These are phyloP conservation scores for Nansenia antarctica DNA, from an alignment of 2,113 vertebrate genomes.

Conservation along the genomic window DNA sequence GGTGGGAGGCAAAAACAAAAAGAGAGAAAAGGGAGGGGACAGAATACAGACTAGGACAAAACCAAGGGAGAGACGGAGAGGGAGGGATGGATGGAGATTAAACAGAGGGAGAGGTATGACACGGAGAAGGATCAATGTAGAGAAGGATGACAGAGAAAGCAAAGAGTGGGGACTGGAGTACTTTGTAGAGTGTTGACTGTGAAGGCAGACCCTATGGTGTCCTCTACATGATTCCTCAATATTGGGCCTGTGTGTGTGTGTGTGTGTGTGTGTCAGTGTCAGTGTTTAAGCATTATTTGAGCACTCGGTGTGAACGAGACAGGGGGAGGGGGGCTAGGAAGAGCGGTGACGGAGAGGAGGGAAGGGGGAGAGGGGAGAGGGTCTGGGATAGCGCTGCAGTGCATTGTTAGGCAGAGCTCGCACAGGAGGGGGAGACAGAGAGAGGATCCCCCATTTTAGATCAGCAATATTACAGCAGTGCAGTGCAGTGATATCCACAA, in stretches of 20 bases:
- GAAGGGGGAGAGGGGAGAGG: constrained; percentile 29
- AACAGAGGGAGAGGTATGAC: constrained; percentile 4
- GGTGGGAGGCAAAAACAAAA: background rate
- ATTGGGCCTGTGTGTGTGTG: constrained; percentile 26
- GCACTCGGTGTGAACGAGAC: constrained; percentile 19
- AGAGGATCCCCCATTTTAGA: constrained; percentile 74
- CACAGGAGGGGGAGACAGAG: constrained; percentile 37
- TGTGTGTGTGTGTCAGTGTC: constrained; percentile 18
- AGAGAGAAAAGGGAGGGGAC: background rate
- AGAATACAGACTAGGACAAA: background rate
- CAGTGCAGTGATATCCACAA: constrained; percentile 69
- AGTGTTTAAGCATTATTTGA: constrained; percentile 33
- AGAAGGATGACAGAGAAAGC: constrained; percentile 41
- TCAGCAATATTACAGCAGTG: constrained; percentile 69
- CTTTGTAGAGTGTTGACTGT: constrained; percentile 31
- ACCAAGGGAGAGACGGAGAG: background rate
- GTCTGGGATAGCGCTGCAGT: constrained; percentile 68
- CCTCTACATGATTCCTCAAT: constrained; percentile 35
- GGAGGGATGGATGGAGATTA: too few species aligned
- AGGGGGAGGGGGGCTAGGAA: constrained; percentile 13
- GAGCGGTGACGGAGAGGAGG: constrained; percentile 1
- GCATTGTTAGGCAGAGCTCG: constrained; percentile 68
- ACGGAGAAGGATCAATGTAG: constrained; percentile 29
- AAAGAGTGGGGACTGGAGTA: too few species aligned
- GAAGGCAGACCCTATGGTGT: constrained; percentile 54